Percentiles rank a stretch among this genome's conserved stretches.
Conservation (phyloP, 2,797 vertebrate species). For the Heliangelus exortis region DNA sequence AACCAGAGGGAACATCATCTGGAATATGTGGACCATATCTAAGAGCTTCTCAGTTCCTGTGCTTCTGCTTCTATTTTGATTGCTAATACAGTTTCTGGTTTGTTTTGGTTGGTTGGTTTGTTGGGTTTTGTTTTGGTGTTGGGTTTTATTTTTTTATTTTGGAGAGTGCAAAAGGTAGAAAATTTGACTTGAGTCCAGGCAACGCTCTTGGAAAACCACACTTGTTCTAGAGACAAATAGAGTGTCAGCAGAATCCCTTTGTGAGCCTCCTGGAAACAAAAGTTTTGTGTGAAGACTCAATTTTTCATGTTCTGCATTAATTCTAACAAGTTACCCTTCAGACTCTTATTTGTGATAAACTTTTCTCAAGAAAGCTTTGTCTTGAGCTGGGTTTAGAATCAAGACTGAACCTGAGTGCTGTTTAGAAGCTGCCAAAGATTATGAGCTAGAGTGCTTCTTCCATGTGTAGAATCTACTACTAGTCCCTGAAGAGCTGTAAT, state of each 20-base stretch:
- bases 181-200: neutral
- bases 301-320: conserved; percentile 26
- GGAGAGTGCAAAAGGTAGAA: neutral
- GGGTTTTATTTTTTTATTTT: neutral
- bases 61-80: neutral
- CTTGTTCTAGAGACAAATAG: conserved; percentile 1
- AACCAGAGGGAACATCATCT: neutral
- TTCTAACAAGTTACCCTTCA: neutral
- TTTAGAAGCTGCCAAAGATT: neutral
- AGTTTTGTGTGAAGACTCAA: conserved; percentile 20
- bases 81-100: neutral
- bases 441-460: neutral
- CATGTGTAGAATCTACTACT: neutral
- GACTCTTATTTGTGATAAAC: neutral
- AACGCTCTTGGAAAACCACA: conserved; percentile 15
- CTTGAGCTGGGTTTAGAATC: neutral
- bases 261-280: conserved; percentile 26
- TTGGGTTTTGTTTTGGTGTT: neutral
- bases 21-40: neutral
- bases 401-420: neutral
- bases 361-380: neutral
- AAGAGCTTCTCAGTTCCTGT: neutral
- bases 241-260: conserved; percentile 27
- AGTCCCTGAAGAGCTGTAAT: neutral
- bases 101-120: no score